Percentiles rank a stretch among this genome's conserved stretches.
These are phyloP conservation scores for Xanthorhoe spadicearia DNA, from an alignment of 2,888 invertebrate species.

Conservation along the genomic window DNA sequence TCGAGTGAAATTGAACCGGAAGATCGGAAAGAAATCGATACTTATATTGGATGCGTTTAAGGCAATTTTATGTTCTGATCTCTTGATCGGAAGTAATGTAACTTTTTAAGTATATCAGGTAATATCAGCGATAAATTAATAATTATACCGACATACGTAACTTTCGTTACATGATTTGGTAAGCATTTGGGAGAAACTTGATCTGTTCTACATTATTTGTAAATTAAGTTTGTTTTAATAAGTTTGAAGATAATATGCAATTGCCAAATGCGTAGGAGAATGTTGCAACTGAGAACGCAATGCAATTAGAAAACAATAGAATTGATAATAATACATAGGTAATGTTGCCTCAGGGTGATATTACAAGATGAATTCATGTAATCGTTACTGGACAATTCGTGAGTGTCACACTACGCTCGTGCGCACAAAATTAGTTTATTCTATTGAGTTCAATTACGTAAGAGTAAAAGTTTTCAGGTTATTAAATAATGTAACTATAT, in stretches of 20 bases:
- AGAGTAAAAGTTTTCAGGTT: constrained; percentile 43
- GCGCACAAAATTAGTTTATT: constrained; percentile 65
- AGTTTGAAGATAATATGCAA: constrained; percentile 3
- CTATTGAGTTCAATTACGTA: constrained; percentile 44
- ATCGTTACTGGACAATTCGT: constrained; percentile 67
- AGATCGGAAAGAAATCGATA: constrained; percentile 72
- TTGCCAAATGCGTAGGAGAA: constrained; percentile 12
- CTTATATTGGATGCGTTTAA: constrained; percentile 57
- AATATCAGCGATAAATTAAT: constrained; percentile 50
- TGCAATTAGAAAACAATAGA: constrained; percentile 61
- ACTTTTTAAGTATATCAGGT: constrained; percentile 15
- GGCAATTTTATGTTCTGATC: constrained; percentile 61
- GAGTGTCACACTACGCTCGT: constrained; percentile 72
- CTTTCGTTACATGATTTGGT: constrained; percentile 21
- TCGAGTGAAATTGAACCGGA: constrained; percentile 72
- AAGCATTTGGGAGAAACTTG: constrained; percentile 17
- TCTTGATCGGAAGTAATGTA: constrained; percentile 43
- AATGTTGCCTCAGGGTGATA: constrained; percentile 51
- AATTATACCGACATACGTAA: constrained; percentile 48
- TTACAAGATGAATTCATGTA: constrained; percentile 64
- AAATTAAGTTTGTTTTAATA: neutral
- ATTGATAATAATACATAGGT: constrained; percentile 51
- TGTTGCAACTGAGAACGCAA: constrained; percentile 37
- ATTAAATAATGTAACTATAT: constrained; percentile 10
- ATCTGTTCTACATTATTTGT: constrained; percentile 7